Base-by-base conservation (phyloP, 2,113 vertebrate species). In the Istiophorus platypterus region DNA sequence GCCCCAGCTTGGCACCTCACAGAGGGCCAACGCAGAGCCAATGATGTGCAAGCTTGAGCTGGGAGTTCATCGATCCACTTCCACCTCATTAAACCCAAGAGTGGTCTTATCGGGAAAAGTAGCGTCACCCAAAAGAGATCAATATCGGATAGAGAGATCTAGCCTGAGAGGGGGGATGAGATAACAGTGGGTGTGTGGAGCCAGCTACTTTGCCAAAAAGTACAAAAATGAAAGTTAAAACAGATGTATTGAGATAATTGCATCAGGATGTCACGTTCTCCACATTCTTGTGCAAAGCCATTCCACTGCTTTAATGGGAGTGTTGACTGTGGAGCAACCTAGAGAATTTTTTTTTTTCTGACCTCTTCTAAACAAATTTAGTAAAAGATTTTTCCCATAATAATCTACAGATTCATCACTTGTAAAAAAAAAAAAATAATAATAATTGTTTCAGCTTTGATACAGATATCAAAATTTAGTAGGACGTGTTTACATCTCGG, bases 71-170 rank as follows among this genome's bases (percentile, higher is more conserved):
- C 78, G 86, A 94, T 92, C 86, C 57, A 63, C 78, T 91, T 93
- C 91, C 88, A 91, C 81, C 86, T 94, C 93, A 93, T 95, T 94
- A 92, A 89, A 90, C 87, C 64, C 76, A 78, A 68, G 86, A 93
- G 87, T 85, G 86, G 72, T 88, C 72, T 90, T 89, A 82, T 89
- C 76, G 73, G 75, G 81, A 59, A 83, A 87, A 82, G 86, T 80
- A 82, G 85, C 81, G 37, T 93, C 91, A 89, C 87, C 85, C 89
- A 85, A 67, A 58, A 70, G 80, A 82, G 87, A 92, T 94, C 93
- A 85, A 93, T 94, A 90, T 26, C 12, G 13, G 80, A 92, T 87
- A 80, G 89, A 92, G 85, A 87, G 85, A 86, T 91, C 71, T 81
- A 54, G 63, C 77, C 80, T 37, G 84, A 80, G 75, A 57, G 72